These are phyloP conservation scores for Syncerus caffer DNA, from an alignment of 2,797 vertebrate species.

Conservation along the genomic window DNA sequence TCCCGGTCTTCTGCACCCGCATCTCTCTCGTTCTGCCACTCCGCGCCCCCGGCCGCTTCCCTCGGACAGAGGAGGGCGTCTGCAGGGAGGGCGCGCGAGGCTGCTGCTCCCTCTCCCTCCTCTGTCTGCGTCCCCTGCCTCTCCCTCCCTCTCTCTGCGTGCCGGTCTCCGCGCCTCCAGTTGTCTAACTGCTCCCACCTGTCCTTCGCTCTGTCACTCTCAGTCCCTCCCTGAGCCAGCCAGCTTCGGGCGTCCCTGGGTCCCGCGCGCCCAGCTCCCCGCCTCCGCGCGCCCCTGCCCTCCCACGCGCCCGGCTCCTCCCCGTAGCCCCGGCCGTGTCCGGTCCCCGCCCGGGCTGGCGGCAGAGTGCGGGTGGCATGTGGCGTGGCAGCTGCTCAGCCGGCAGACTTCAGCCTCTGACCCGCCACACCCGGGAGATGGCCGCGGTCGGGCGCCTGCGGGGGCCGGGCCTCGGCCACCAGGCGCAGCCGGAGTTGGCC, in stretches of 20 bases:
- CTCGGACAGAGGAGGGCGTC: neutral
- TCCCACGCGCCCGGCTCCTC: constrained; percentile 58
- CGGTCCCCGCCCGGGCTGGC: neutral
- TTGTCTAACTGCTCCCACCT: constrained; percentile 45
- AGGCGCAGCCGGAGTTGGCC: neutral
- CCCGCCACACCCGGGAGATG: neutral
- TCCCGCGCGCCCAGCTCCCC: constrained; percentile 52
- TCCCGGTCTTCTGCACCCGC: neutral
- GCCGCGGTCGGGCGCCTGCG: neutral
- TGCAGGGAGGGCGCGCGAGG: neutral
- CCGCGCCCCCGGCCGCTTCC: constrained; percentile 19
- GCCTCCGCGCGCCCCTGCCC: constrained; percentile 13
- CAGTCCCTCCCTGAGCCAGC: constrained; percentile 27
- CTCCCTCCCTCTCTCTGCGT: neutral
- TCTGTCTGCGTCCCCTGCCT: neutral
- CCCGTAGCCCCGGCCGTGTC: constrained; percentile 38
- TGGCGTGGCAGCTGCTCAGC: neutral
- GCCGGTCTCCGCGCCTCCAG: neutral
- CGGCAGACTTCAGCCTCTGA: neutral
- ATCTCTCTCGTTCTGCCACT: neutral
- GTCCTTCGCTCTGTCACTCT: neutral
- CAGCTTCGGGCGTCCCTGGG: constrained; percentile 42
- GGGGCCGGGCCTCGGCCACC: neutral
- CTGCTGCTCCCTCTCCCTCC: neutral
- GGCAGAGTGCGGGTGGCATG: neutral